These are phyloP conservation scores for Pseudococcus viburni DNA, from an alignment of 2,888 invertebrate species.

Conservation along the genomic window DNA sequence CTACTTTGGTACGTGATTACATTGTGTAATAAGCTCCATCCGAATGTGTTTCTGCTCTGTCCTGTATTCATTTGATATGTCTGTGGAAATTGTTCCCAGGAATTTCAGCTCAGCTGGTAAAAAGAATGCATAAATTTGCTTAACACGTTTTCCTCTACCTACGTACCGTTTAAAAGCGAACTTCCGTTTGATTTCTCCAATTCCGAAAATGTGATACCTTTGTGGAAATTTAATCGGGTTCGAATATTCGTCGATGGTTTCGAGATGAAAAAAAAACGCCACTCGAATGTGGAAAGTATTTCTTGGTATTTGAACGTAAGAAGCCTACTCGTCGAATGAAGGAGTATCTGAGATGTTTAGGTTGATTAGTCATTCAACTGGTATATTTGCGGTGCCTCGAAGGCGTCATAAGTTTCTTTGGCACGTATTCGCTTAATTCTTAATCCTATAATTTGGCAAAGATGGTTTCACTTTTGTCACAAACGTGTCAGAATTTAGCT, in stretches of 20 bases:
- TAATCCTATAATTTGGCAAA: slow-evolving; percentile 30
- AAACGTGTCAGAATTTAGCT: background rate
- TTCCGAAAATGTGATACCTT: background rate
- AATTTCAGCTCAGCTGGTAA: background rate
- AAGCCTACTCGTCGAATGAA: background rate
- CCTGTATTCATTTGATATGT: background rate
- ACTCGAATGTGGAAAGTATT: background rate
- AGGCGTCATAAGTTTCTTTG: slow-evolving; percentile 43
- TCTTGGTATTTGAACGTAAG: background rate
- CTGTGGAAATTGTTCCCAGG: background rate
- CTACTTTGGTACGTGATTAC: slow-evolving; percentile 17
- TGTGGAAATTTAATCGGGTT: background rate
- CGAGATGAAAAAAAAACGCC: background rate
- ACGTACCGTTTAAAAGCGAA: background rate
- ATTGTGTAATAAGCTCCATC: slow-evolving; percentile 10
- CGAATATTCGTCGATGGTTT: background rate
- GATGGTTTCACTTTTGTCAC: slow-evolving; percentile 7
- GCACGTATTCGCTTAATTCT: slow-evolving; percentile 28
- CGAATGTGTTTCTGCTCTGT: background rate
- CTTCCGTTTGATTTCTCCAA: slow-evolving; percentile 20
- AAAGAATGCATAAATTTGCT: slow-evolving; percentile 32
- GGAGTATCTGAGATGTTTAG: background rate
- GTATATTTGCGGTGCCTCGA: slow-evolving; percentile 2
- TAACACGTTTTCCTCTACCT: slow-evolving; percentile 14
- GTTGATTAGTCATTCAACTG: slow-evolving; percentile 34